These are phyloP conservation scores for Bostrychus sinensis DNA, from an alignment of 2,113 vertebrate genomes.

Conservation along the genomic window DNA sequence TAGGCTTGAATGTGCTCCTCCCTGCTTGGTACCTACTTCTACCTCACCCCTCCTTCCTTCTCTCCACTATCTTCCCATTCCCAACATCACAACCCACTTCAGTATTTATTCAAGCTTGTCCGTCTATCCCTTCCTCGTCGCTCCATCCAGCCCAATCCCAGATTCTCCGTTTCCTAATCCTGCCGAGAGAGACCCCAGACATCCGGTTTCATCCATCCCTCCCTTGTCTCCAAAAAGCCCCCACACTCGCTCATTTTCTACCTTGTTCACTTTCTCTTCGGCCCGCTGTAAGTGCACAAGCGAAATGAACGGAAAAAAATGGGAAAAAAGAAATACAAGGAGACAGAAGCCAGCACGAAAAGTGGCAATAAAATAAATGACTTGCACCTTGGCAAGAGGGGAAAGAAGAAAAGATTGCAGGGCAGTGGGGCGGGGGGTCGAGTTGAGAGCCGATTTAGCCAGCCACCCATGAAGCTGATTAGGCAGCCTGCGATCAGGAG, in stretches of 20 bases:
- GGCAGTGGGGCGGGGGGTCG: slow-evolving; percentile 29
- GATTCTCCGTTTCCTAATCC: slow-evolving; percentile 72
- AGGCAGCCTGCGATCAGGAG: slow-evolving; percentile 99
- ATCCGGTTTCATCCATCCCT: slow-evolving; percentile 64
- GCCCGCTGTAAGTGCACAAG: slow-evolving; percentile 12
- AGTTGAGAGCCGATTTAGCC: slow-evolving; percentile 90
- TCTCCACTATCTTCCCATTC: slow-evolving; percentile 67
- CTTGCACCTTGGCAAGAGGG: slow-evolving; percentile 87
- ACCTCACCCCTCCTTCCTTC: slow-evolving; percentile 50
- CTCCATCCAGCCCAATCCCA: slow-evolving; percentile 62
- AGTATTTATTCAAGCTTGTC: slow-evolving; percentile 74
- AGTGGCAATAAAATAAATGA: slow-evolving; percentile 80
- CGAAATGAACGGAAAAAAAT: slow-evolving; percentile 3
- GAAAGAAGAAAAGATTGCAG: slow-evolving; percentile 54
- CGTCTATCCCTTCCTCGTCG: slow-evolving; percentile 67
- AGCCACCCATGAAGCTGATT: slow-evolving; percentile 99
- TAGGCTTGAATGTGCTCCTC: slow-evolving; percentile 64
- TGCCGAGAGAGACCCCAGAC: slow-evolving; percentile 68
- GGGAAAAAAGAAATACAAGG: slow-evolving; percentile 19
- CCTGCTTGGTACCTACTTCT: slow-evolving; percentile 53
- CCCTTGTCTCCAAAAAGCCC: slow-evolving; percentile 47
- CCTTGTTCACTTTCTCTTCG: slow-evolving; percentile 54
- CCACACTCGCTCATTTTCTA: slow-evolving; percentile 26
- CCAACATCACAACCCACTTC: slow-evolving; percentile 74
- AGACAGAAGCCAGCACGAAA: slow-evolving; percentile 34